Percentiles rank a stretch among this genome's conserved stretches.
Evolutionary conservation across 92 coral and sea anemone genomes (phyloP).

Genomic region (Muricea muricata): DNA sequence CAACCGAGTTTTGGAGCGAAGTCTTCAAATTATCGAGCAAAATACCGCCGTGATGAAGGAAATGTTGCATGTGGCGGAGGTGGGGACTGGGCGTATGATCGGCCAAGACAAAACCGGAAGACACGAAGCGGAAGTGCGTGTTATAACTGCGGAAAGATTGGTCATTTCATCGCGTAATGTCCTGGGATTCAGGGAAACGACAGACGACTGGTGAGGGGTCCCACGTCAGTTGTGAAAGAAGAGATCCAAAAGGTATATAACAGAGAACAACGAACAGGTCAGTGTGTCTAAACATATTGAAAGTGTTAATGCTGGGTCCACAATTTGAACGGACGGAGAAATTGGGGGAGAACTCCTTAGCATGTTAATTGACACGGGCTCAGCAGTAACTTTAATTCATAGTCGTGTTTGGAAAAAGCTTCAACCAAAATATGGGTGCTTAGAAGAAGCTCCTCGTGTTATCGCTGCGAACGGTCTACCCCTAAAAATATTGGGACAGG

Average conservation of each 20-base stretch:
- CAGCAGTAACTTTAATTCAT: conserved; percentile 54
- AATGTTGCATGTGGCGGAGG: neutral
- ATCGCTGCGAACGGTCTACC: conserved; percentile 59
- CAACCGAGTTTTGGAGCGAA: neutral
- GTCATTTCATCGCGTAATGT: conserved; percentile 30
- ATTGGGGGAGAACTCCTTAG: conserved; percentile 34
- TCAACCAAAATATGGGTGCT: neutral
- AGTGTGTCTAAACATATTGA: conserved; percentile 11
- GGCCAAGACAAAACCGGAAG: neutral
- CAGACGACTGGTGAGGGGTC: conserved; percentile 3
- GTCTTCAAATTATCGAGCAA: conserved; percentile 19
- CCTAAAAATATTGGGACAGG: conserved; percentile 36
- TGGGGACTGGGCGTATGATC: neutral
- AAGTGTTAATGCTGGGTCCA: conserved; percentile 50
- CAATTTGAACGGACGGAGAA: conserved; percentile 48
- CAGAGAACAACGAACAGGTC: neutral
- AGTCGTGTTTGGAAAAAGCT: conserved; percentile 14
- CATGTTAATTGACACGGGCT: conserved; percentile 57
- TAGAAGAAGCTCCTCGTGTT: conserved; percentile 14
- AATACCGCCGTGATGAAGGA: conserved; percentile 28
- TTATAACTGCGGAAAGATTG: conserved; percentile 24
- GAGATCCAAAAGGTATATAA: neutral
- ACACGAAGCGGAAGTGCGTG: neutral
- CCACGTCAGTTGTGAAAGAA: neutral
- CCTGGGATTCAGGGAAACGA: conserved; percentile 28